phyloP scores from a whole-genome alignment of 2,797 vertebrate species.

The Pyrocephalus nanus region DNA sequence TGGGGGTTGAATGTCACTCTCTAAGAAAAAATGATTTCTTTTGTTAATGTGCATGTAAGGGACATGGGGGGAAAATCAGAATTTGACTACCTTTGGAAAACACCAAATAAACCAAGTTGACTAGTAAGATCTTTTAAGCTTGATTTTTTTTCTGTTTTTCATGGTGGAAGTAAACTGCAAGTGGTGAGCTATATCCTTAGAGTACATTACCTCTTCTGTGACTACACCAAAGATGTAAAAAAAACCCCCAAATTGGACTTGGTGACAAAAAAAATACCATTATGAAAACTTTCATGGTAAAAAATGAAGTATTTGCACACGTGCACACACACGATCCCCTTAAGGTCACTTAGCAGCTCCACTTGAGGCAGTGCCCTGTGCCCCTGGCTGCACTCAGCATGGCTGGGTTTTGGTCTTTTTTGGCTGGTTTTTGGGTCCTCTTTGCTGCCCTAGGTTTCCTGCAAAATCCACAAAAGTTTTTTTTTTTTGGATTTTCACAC shows the following conservation, averaged over 20 bases:
- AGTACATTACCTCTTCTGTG: neutral
- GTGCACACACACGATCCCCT: neutral
- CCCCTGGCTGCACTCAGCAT: neutral
- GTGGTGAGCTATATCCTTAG: neutral
- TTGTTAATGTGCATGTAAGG: conserved; percentile 33
- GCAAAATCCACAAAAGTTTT: neutral
- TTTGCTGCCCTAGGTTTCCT: neutral
- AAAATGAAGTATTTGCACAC: neutral
- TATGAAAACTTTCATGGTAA: neutral
- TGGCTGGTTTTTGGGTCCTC: neutral
- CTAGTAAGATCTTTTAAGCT: neutral
- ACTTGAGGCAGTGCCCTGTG: accelerated
- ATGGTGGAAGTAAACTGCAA: neutral
- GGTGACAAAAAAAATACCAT: neutral
- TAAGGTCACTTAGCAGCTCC: neutral
- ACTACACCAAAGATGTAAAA: neutral
- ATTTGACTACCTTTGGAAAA: conserved; percentile 38
- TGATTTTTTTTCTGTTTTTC: neutral
- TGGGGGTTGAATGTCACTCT: neutral
- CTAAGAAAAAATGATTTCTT: neutral
- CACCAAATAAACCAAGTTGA: conserved; percentile 55
- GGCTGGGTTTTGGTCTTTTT: neutral
- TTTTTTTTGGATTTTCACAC: neutral
- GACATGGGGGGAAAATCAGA: neutral
- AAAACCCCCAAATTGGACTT: accelerated